Percentiles rank a stretch among this genome's conserved stretches.
These are phyloP conservation scores for Aldrovandia affinis DNA, from an alignment of 2,797 vertebrate species.

Conservation along the genomic window DNA sequence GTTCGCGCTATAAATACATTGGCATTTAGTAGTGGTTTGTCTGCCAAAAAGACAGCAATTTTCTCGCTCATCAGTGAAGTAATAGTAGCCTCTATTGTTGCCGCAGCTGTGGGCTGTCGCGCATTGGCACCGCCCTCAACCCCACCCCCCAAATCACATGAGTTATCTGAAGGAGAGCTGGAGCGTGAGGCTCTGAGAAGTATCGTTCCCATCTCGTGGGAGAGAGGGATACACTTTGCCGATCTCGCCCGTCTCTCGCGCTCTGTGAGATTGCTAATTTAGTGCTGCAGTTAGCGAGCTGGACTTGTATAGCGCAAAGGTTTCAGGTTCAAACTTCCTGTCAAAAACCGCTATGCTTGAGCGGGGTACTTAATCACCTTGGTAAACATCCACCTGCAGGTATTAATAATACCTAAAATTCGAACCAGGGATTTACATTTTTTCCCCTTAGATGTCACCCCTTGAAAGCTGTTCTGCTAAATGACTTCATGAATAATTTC, in stretches of 20 bases:
- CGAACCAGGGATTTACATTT: background rate
- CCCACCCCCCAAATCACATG: conserved; percentile 33
- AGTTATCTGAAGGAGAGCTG: background rate
- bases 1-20: conserved; percentile 61
- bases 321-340: background rate
- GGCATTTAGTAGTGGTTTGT: conserved; percentile 43
- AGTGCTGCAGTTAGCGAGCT: background rate
- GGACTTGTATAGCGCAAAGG: background rate
- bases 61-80: conserved; percentile 65
- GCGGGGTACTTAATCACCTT: no score
- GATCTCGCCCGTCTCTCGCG: background rate
- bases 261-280: background rate
- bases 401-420: background rate
- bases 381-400: no score
- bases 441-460: background rate
- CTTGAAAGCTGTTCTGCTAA: background rate
- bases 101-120: conserved; percentile 68
- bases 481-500: background rate
- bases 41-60: conserved; percentile 67
- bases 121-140: conserved; percentile 29
- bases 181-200: background rate
- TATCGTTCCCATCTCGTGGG: background rate
- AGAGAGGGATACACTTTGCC: background rate
- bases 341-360: background rate
- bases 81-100: conserved; percentile 64